Conservation (phyloP, 2,797 vertebrate genomes). For the Neosalanx taihuensis region DNA sequence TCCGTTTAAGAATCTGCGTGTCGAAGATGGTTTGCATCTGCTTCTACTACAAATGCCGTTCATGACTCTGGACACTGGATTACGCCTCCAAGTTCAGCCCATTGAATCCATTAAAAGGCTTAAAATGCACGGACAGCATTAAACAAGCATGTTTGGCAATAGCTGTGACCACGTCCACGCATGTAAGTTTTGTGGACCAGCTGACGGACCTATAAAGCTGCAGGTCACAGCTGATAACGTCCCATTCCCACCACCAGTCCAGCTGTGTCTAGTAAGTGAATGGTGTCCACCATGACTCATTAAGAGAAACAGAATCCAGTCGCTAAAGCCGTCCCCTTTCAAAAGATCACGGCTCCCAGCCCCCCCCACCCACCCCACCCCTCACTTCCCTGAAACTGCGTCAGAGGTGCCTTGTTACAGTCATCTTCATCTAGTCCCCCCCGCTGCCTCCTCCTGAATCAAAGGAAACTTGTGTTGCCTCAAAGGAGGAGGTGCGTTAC, state of each 20-base stretch:
- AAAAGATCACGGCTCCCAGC: slow-evolving; percentile 10
- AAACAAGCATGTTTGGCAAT: neutral
- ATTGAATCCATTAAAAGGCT: neutral
- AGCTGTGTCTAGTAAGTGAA: neutral
- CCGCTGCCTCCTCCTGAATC: slow-evolving; percentile 48
- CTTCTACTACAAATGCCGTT: neutral
- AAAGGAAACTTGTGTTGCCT: slow-evolving; percentile 63
- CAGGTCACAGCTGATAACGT: too few relatives aligned
- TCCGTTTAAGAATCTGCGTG: neutral
- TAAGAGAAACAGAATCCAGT: too few relatives aligned
- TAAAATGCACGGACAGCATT: neutral
- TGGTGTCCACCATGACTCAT: neutral
- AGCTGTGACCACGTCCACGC: too few relatives aligned
- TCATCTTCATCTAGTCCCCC: slow-evolving; percentile 52
- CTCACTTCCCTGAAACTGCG: neutral
- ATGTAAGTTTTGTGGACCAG: too few relatives aligned
- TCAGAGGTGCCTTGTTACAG: neutral
- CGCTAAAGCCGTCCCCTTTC: neutral
- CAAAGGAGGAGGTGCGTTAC: slow-evolving; percentile 52
- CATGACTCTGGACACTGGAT: neutral
- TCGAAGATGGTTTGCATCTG: neutral
- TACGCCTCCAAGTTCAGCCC: neutral
- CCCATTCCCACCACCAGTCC: neutral
- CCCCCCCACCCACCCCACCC: slow-evolving; percentile 24
- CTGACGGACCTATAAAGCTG: too few relatives aligned